Base-by-base conservation (phyloP, 2,888 invertebrate genomes). In the Mystacides longicornis region DNA sequence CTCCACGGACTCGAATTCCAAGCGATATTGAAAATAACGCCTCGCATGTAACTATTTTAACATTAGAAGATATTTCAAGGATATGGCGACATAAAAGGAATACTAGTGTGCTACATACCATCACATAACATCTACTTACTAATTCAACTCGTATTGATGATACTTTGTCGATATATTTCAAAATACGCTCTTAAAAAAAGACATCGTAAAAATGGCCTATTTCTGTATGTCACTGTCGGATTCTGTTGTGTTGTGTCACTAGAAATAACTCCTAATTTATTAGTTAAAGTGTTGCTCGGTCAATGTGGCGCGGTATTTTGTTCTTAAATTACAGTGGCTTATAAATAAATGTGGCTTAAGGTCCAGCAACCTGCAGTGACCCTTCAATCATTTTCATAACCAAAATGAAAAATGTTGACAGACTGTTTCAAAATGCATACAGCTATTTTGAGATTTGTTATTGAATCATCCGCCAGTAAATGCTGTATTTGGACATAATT, bases 31-130 rank as follows among this genome's bases (percentile, higher is more conserved):
- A 21, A 20, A 46, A 46, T 19, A 37, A 37, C 37, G 37, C 37
- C 37, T 37, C 37, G 37, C 37, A 37, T 14, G 37, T 37, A 37
- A 16, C 37, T 14, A n/a, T 37, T 37, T 14, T 37, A 37, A 37
- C 16, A 37, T 37, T 37, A 16, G 37, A 14, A n/a, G 37, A 37
- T 37, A 37, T 37, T 37, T 37, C 37, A 37, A 37, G 37, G 37
- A 37, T 37, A 14, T 37, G 37, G 37, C 37, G 37, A 37, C 37
- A 37, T 37, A 37, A 37, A 37, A 37, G 37, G 37, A 37, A 37
- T 37, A 37, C 37, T n/a, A 37, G 37, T 37, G 37, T 37, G 37
- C 37, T 37, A 37, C 37, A 37, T 37, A 37, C 37, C 37, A 37
- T 37, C 37, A 14, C 37, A 37, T 16, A 37, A 37, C 16, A 16